A percentile compares a stretch with the other conserved stretches of the same genome.
phyloP scores from a whole-genome alignment of 2,113 vertebrate species.

The Alosa alosa region DNA sequence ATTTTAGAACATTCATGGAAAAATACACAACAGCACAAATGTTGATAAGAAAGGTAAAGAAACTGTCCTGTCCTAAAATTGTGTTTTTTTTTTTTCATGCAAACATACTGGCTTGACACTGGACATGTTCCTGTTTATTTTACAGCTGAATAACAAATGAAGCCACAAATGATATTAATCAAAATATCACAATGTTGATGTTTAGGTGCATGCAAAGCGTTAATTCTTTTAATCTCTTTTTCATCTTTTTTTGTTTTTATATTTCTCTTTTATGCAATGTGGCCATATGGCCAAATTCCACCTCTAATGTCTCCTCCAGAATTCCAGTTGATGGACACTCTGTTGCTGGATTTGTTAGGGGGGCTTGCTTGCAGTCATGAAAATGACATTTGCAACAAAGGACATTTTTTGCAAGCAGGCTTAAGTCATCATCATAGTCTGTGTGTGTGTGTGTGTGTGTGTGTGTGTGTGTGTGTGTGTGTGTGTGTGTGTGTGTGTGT shows the following conservation, averaged over 20 bases:
- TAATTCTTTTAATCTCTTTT: slow-evolving; percentile 46
- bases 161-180: slow-evolving; percentile 61
- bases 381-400: slow-evolving; percentile 80
- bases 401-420: slow-evolving; percentile 80
- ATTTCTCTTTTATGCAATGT: slow-evolving; percentile 54
- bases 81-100: neutral
- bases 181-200: slow-evolving; percentile 64
- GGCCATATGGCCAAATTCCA: slow-evolving; percentile 70
- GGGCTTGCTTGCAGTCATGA: slow-evolving; percentile 58
- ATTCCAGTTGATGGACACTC: slow-evolving; percentile 72
- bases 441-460: neutral
- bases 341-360: slow-evolving; percentile 81
- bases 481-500: slow-evolving; percentile 42
- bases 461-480: neutral
- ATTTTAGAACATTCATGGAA: neutral
- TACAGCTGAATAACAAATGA: slow-evolving; percentile 68
- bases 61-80: neutral
- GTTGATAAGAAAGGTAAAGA: neutral
- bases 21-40: neutral
- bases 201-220: slow-evolving; percentile 75
- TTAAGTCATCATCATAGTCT: slow-evolving; percentile 33
- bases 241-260: slow-evolving; percentile 38
- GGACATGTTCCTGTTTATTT: slow-evolving; percentile 67
- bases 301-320: slow-evolving; percentile 65
- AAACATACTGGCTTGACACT: slow-evolving; percentile 54